A percentile compares a stretch with the other conserved stretches of the same genome.
Evolutionary conservation across 1,140 invertebrate genomes (phyloP).

Genomic region (Scaptomyza montana): DNA sequence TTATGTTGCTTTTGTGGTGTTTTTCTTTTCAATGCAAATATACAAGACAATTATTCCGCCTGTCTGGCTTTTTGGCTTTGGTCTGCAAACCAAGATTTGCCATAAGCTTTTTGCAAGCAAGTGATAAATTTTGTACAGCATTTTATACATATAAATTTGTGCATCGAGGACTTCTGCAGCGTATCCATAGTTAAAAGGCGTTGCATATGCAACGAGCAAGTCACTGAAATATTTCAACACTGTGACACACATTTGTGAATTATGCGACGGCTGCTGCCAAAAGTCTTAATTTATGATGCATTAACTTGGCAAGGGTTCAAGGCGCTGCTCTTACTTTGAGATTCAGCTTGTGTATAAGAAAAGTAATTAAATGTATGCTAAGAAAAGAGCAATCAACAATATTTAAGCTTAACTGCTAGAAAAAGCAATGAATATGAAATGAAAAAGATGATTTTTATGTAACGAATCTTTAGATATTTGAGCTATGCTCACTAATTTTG

Average conservation of each 20-base stretch:
- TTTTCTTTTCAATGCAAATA: conserved; percentile 34
- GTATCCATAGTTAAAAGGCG: conserved; percentile 43
- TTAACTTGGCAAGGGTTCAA: conserved; percentile 1
- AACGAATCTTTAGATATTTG: neutral
- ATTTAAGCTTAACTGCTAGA: neutral
- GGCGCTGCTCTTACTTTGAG: neutral
- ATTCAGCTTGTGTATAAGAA: neutral
- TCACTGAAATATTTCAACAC: conserved; percentile 12
- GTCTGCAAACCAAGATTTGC: conserved; percentile 5
- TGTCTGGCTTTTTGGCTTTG: conserved; percentile 17
- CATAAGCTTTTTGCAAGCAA: conserved; percentile 35
- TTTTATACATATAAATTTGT: neutral
- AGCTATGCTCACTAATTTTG: neutral
- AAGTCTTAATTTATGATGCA: conserved; percentile 20
- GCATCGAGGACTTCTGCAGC: neutral
- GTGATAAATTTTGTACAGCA: conserved; percentile 33
- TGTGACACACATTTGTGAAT: conserved; percentile 19
- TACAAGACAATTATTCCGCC: conserved; percentile 32
- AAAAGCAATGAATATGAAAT: neutral
- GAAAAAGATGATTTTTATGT: neutral
- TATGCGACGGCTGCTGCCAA: conserved; percentile 16
- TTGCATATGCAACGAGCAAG: conserved; percentile 4
- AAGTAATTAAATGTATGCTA: neutral
- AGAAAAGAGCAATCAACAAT: conserved; percentile 10
- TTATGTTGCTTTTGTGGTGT: conserved; percentile 21